A percentile compares a stretch with the other conserved stretches of the same genome.
Conservation (phyloP, 2,888 invertebrate species). For the Drosophila putrida region DNA sequence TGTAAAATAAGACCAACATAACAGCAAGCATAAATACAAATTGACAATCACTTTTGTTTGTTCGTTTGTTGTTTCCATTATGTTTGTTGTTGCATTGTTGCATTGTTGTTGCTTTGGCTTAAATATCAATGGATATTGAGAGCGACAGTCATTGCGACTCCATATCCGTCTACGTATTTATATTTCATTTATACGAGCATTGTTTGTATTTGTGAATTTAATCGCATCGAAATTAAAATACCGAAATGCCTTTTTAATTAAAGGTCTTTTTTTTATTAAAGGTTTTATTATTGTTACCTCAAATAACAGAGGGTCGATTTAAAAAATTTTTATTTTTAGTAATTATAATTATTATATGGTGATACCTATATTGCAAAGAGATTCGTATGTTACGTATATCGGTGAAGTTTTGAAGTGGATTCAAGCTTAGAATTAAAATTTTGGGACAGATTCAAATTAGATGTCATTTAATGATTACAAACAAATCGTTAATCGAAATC, state of each 20-base stretch:
- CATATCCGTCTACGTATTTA: slow-evolving; percentile 62
- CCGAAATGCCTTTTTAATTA: slow-evolving; percentile 67
- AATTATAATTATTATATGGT: background rate
- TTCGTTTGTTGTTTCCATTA: slow-evolving; percentile 15
- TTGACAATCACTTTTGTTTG: slow-evolving; percentile 59
- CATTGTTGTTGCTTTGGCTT: slow-evolving; percentile 55
- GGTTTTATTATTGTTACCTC: background rate
- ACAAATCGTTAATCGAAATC: no score
- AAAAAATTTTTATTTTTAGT: background rate
- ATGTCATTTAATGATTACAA: no score
- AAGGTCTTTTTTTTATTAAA: slow-evolving; percentile 30
- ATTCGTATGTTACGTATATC: no score
- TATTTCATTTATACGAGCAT: slow-evolving; percentile 53
- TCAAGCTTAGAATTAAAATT: no score
- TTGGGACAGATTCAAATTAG: no score
- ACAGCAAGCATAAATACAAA: slow-evolving; percentile 67
- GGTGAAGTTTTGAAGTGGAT: no score
- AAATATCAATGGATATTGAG: slow-evolving; percentile 67
- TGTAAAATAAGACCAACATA: slow-evolving; percentile 64
- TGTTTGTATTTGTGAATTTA: slow-evolving; percentile 55
- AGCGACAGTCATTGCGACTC: slow-evolving; percentile 22
- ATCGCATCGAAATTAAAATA: slow-evolving; percentile 73
- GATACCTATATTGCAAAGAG: no score
- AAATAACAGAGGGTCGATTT: background rate
- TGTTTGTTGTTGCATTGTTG: slow-evolving; percentile 19